Percentiles rank a stretch among this genome's conserved stretches.
phyloP scores from a whole-genome alignment of 2,888 invertebrate species.

The Tineola bisselliella region DNA sequence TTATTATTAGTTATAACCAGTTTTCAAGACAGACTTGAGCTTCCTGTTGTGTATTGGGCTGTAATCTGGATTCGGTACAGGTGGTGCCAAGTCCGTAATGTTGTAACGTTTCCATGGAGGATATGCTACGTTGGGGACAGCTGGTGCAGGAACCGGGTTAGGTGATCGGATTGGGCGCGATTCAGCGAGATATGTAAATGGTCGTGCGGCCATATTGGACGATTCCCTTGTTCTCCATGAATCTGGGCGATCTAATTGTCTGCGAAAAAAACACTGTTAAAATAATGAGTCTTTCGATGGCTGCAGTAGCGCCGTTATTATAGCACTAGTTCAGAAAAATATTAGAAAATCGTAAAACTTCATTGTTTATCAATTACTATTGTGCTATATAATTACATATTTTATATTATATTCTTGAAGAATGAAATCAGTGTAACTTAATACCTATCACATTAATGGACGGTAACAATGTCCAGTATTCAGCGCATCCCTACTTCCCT shows the following conservation, averaged over 20 bases:
- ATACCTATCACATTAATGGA: too few relatives aligned
- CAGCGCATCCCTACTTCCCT: too few relatives aligned
- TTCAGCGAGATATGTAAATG: slow-evolving; percentile 47
- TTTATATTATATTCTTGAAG: too few relatives aligned
- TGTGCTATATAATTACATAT: too few relatives aligned
- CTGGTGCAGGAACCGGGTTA: slow-evolving; percentile 21
- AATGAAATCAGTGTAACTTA: too few relatives aligned
- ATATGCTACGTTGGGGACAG: slow-evolving; percentile 18
- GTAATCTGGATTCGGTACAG: slow-evolving; percentile 46
- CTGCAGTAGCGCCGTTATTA: too few relatives aligned
- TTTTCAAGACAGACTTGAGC: slow-evolving; percentile 50
- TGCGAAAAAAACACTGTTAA: slow-evolving; percentile 15
- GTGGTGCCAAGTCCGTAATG: slow-evolving; percentile 27
- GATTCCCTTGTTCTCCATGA: slow-evolving; percentile 36
- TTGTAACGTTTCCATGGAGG: slow-evolving; percentile 30
- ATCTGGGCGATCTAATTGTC: slow-evolving; percentile 34
- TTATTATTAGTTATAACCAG: slow-evolving; percentile 24
- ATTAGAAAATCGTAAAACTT: too few relatives aligned
- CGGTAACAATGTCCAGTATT: too few relatives aligned
- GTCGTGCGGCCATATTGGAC: slow-evolving; percentile 23
- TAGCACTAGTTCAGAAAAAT: too few relatives aligned
- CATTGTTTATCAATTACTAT: too few relatives aligned
- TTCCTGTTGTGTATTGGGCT: slow-evolving; percentile 36
- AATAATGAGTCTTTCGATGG: too few relatives aligned
- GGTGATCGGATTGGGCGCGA: slow-evolving; percentile 24